phyloP scores from a whole-genome alignment of 2,797 vertebrate genomes.

The Saguinus oedipus region DNA sequence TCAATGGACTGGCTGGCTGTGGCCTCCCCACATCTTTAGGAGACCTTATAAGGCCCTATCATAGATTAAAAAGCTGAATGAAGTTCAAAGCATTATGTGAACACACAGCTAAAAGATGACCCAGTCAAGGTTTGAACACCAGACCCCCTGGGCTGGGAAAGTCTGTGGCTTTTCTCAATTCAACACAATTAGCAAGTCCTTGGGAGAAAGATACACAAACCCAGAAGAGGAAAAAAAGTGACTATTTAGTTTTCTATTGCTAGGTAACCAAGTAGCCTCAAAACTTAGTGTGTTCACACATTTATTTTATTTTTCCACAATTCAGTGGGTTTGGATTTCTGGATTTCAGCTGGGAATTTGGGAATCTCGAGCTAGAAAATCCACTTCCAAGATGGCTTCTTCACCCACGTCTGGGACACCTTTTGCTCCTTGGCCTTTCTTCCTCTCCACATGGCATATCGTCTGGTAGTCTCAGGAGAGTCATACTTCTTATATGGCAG shows the following conservation, averaged over 20 bases:
- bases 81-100: not conserved
- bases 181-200: not conserved
- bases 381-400: not conserved
- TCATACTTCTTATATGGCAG: not conserved
- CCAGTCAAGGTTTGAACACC: not conserved
- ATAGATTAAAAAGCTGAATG: not conserved
- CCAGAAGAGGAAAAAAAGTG: not conserved
- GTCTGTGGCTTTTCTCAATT: not conserved
- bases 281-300: not conserved
- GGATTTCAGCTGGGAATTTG: not conserved
- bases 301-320: not conserved
- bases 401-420: rapidly evolving
- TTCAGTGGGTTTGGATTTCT: not conserved
- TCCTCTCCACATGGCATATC: not conserved
- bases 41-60: not conserved
- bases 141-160: not conserved
- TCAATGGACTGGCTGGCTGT: not conserved
- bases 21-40: not conserved
- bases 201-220: not conserved
- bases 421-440: not conserved
- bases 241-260: not conserved
- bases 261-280: not conserved
- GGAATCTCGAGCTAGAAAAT: not conserved
- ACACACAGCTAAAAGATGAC: not conserved
- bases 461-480: not conserved